Percentiles rank a stretch among this genome's conserved stretches.
These are phyloP conservation scores for Cryptoprocta ferox DNA, from an alignment of 2,797 vertebrate genomes.

Conservation along the genomic window DNA sequence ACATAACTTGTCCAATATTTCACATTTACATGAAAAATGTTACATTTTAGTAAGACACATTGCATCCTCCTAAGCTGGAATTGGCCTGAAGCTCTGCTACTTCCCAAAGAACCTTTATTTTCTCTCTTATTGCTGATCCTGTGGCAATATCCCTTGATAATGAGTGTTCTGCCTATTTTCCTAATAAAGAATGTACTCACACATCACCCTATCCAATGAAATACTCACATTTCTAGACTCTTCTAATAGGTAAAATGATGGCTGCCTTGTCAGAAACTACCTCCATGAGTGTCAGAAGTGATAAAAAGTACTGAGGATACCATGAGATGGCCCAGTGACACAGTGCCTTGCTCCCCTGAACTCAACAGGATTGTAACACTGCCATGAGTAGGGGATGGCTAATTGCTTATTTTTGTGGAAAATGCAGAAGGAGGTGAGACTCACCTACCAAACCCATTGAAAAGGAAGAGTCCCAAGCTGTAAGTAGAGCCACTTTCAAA, in stretches of 20 bases:
- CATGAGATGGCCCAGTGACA: not conserved
- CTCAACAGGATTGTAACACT: not conserved
- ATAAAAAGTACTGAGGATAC: not conserved
- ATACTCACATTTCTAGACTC: not conserved
- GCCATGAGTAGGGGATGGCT: not conserved
- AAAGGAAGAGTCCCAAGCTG: not conserved
- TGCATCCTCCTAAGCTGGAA: not conserved
- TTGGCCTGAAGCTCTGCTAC: not conserved
- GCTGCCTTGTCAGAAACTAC: not conserved
- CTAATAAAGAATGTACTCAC: not conserved
- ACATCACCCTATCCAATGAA: not conserved
- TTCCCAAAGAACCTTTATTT: not conserved
- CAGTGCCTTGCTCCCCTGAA: rapidly evolving
- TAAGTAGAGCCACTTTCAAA: not conserved
- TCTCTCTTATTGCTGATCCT: not conserved
- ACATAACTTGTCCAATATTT: not conserved
- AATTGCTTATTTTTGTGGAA: not conserved
- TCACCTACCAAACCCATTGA: not conserved
- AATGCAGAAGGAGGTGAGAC: not conserved
- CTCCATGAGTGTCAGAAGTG: not conserved
- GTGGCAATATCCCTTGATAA: not conserved
- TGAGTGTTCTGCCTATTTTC: not conserved
- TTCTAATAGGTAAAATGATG: not conserved
- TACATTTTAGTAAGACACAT: not conserved
- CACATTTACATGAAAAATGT: not conserved